Percentiles rank a stretch among this genome's conserved stretches.
These are phyloP conservation scores for Butorides virescens DNA, from an alignment of 2,113 vertebrate genomes.

Conservation along the genomic window DNA sequence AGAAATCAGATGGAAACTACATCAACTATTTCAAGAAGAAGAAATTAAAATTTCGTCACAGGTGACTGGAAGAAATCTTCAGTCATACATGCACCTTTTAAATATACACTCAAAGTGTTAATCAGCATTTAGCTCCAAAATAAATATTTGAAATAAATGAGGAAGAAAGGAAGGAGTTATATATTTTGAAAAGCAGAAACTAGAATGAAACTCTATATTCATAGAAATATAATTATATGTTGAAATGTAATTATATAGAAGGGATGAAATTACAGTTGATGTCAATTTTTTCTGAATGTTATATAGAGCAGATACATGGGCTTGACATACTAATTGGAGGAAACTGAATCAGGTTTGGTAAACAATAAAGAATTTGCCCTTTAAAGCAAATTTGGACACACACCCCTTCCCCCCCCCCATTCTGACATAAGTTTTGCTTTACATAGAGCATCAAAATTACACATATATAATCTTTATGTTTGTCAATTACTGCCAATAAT, in stretches of 20 bases:
- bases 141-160: not conserved
- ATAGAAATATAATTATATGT: constrained; percentile 42
- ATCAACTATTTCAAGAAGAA: not conserved
- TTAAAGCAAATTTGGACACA: constrained; percentile 18
- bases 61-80: not conserved
- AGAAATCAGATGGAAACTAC: not conserved
- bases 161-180: not conserved
- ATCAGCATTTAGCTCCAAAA: not conserved
- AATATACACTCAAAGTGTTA: not conserved
- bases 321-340: constrained; percentile 50
- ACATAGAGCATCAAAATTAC: not conserved
- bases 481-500: not conserved
- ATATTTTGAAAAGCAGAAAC: not conserved
- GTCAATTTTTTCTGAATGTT: constrained; percentile 27
- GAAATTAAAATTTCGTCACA: not conserved
- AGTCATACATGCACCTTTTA: not conserved
- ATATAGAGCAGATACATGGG: constrained; percentile 43
- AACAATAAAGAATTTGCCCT: constrained; percentile 35
- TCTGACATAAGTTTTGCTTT: not conserved
- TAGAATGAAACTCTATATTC: not conserved
- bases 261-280: constrained; percentile 47
- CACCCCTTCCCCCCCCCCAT: rapidly evolving
- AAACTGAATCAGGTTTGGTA: constrained; percentile 40
- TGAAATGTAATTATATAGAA: constrained; percentile 52
- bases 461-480: not conserved